Base-by-base conservation (phyloP, 2,888 invertebrate genomes). In the Pandemis heparana region DNA sequence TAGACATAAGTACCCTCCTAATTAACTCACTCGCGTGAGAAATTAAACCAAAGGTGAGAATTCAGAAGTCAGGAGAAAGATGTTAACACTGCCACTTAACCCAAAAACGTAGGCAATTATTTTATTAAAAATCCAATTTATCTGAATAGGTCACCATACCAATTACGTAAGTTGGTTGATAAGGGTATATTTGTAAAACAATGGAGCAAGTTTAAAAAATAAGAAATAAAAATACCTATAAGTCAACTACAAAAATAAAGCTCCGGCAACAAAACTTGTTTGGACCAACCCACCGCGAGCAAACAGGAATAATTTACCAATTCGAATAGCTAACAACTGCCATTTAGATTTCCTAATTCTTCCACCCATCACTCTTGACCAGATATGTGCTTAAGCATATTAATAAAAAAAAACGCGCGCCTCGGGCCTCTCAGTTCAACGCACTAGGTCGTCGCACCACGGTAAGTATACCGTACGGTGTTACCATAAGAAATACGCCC, bases 381-480 rank as follows among this genome's bases (percentile, higher is more conserved):
- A 71, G 61, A 59, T 64, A 73, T 63, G 64, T 64, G 66, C 59
- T 59, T 82, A 79, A 81, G 82, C 81, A 83, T 84, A 85, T 85
- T 83, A 86, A 84, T 82, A 80, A 85, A 84, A 89, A 32, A 87
- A 89, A 83, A 83, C 87, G 85, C 81, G 77, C 77, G 81, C 81
- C 86, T 85, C 86, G 84, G 86, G 89, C 87, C 87, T 85, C 90
- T 87, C 87, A 83, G 92, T 93, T 92, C 92, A 92, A 89, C 88
- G 92, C 81, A 87, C 90, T 87, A 85, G 92, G 92, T 93, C 92
- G 92, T 79, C 92, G 92, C 86, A 84, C 93, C 87, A 87, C 80
- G 83, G 80, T 53, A 16, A 53, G 53, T 87, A 82, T 94, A 93
- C 94, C 93, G 93, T 94, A 92, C 88, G 85, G 78, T 77, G 82